Base-by-base conservation (phyloP, 2,888 invertebrate species). In the Perizoma flavofasciatum region DNA sequence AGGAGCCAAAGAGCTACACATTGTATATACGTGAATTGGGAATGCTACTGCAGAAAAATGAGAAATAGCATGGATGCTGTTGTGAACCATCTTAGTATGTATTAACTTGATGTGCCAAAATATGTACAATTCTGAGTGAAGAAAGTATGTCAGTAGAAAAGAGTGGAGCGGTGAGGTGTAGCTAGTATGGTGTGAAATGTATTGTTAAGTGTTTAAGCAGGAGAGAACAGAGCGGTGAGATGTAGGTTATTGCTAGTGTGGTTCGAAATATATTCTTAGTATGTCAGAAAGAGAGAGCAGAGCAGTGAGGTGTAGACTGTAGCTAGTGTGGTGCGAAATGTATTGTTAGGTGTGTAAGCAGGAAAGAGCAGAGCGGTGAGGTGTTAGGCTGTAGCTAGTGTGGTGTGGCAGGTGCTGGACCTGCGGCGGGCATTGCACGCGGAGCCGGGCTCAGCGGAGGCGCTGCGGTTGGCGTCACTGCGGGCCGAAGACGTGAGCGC, bases 341-440 rank as follows among this genome's bases (percentile, higher is more conserved):
- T 22, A 44, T 10, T 22, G 44, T 33, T 43, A 55, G 34, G 32
- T 6, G 32, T 34, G 50, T 34, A 43, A 22, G 50, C 39, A 41
- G 41, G 37, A 48, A 33, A 40, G n/a, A 39, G 51, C 9, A 45
- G 51, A 43, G 54, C 64, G 61, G 37, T 58, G 68, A 66, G 68
- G 72, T 76, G 22, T 22, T n/a, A 22, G 22, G 22, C 22, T 22
- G 71, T 75, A 72, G 69, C 68, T 68, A 69, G 68, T 73, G 61
- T 85, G 80, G 74, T 82, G 78, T 77, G 91, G 85, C 93, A 96
- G 96, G 96, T 96, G 92, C 94, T 95, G 94, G 96, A 96, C 93
- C 93, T 96, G 86, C 95, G 95, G 92, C 94, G 95, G 88, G 95
- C 95, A 83, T 95, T 96, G 89, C 96, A 96, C 92, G 96, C 96